Evolutionary conservation across 2,113 vertebrate species (phyloP).

Genomic region (Theristicus caerulescens): DNA sequence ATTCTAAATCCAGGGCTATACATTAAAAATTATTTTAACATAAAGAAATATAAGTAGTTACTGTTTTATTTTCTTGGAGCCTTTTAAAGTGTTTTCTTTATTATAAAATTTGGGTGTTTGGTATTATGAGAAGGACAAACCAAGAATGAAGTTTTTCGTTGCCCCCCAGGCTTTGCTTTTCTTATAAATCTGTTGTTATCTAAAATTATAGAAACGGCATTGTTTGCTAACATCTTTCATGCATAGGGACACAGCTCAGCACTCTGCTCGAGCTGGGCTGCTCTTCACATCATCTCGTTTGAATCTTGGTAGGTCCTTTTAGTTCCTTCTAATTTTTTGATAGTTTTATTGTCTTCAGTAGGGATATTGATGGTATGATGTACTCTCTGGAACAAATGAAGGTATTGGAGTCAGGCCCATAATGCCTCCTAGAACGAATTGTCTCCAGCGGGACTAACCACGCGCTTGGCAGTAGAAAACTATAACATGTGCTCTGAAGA

Average conservation of each 20-base stretch:
- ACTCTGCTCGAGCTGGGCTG: neutral
- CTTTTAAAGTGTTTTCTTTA: neutral
- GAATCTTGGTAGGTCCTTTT: neutral
- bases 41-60: neutral
- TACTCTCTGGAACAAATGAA: too few relatives aligned
- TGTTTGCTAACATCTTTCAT: accelerated
- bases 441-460: neutral
- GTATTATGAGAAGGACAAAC: neutral
- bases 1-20: neutral
- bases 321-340: neutral
- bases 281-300: neutral
- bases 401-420: accelerated
- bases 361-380: neutral
- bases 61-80: neutral
- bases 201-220: accelerated
- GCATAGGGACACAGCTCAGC: neutral
- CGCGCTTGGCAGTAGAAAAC: accelerated
- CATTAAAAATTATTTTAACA: too few relatives aligned
- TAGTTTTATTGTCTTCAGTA: neutral
- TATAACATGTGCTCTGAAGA: neutral
- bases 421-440: too few relatives aligned
- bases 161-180: neutral
- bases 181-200: neutral
- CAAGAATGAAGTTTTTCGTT: neutral
- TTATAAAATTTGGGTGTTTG: neutral